Conservation (phyloP, 2,888 invertebrate species). For the Eupeodes luniger region DNA sequence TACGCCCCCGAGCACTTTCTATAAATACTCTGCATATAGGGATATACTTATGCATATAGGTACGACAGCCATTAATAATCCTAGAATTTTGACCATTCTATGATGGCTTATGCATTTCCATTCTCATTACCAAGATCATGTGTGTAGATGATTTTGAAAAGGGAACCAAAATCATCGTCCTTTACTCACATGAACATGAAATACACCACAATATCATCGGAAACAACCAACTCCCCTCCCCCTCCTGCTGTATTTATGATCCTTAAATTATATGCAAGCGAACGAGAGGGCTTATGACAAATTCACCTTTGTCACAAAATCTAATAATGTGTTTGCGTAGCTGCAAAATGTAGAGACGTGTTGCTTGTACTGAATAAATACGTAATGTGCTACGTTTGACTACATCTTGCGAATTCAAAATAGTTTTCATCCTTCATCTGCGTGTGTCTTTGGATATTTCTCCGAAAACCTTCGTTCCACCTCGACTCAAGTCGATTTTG, state of each 20-base stretch:
- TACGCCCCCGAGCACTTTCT: conserved; percentile 50
- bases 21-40: neutral
- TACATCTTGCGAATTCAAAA: conserved; percentile 67
- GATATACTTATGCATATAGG: neutral
- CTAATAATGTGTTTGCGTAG: conserved; percentile 71
- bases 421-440: conserved; percentile 45
- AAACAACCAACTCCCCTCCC: neutral
- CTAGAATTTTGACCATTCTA: conserved; percentile 17
- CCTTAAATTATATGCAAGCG: conserved; percentile 59
- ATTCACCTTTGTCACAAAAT: conserved; percentile 64
- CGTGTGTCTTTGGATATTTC: conserved; percentile 15
- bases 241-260: conserved; percentile 6
- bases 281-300: conserved; percentile 44
- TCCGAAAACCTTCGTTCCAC: conserved; percentile 36
- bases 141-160: conserved; percentile 14
- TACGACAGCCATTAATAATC: conserved; percentile 52
- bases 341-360: conserved; percentile 65
- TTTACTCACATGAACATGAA: too few relatives aligned
- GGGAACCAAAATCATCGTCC: neutral
- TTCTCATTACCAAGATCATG: conserved; percentile 44
- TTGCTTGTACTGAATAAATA: conserved; percentile 67
- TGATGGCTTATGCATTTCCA: conserved; percentile 24
- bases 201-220: too few relatives aligned
- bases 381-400: conserved; percentile 60
- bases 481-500: neutral